These are phyloP conservation scores for Tholera decimalis DNA, from an alignment of 2,888 invertebrate genomes.

Conservation along the genomic window DNA sequence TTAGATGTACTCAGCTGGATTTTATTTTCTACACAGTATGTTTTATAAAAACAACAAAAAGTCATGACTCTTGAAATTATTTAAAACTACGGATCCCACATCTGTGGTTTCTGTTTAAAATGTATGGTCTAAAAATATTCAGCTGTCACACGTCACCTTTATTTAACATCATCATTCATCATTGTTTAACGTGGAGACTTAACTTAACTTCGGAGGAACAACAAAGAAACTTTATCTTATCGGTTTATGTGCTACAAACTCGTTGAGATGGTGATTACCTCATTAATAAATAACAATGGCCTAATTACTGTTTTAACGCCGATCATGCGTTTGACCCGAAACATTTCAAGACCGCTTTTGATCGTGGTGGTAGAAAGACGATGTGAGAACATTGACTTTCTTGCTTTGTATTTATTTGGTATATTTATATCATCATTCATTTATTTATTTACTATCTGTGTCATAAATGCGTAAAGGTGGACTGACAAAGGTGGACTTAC, in stretches of 20 bases:
- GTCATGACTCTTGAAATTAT: slow-evolving; percentile 2
- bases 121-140: slow-evolving; percentile 17
- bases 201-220: slow-evolving; percentile 16
- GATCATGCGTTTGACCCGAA: background rate
- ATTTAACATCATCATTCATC: slow-evolving; percentile 34
- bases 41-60: slow-evolving; percentile 14
- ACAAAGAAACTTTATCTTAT: slow-evolving; percentile 55
- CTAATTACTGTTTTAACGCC: slow-evolving; percentile 39
- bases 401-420: no score
- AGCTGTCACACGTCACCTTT: slow-evolving; percentile 1
- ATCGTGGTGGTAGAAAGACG: background rate
- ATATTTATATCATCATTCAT: no score
- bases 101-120: slow-evolving; percentile 18
- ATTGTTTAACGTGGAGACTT: slow-evolving; percentile 7
- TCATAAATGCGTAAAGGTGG: no score
- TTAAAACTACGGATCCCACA: slow-evolving; percentile 9
- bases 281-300: slow-evolving; percentile 46
- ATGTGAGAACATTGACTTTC: background rate
- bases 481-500: no score
- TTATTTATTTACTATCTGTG: no score
- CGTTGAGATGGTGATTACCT: slow-evolving; percentile 42
- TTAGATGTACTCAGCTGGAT: no score
- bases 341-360: background rate
- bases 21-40: background rate
- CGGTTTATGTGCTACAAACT: slow-evolving; percentile 29